phyloP scores from a whole-genome alignment of 1,140 invertebrate genomes.

The Mycetomoellerius zeteki region DNA sequence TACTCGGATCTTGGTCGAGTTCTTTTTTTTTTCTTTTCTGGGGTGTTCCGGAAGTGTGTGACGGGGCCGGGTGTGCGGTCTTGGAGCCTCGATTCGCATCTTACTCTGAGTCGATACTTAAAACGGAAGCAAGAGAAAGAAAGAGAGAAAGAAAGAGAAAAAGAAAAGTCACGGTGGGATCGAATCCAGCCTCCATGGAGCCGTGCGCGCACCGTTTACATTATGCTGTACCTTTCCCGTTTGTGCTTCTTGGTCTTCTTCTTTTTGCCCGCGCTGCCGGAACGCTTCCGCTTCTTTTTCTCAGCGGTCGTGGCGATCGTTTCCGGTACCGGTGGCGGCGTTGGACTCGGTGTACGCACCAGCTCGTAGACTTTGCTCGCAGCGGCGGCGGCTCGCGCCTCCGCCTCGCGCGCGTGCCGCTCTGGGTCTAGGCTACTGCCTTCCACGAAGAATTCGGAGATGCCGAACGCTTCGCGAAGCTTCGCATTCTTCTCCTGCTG shows the following conservation, averaged over 20 bases:
- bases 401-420: constrained; percentile 92
- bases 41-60: constrained; percentile 10
- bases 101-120: constrained; percentile 10
- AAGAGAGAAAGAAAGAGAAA: not conserved
- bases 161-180: constrained; percentile 23
- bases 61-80: constrained; percentile 70
- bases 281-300: constrained; percentile 82
- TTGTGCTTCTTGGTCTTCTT: constrained; percentile 85
- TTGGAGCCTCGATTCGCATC: constrained; percentile 77
- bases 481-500: constrained; percentile 98
- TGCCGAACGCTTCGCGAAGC: constrained; percentile 97
- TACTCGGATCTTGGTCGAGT: constrained; percentile 67
- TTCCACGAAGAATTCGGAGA: constrained; percentile 97
- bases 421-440: constrained; percentile 97
- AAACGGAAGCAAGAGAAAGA: constrained; percentile 34
- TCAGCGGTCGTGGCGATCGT: constrained; percentile 69
- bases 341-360: constrained; percentile 82
- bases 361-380: constrained; percentile 88
- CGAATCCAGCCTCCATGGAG: constrained; percentile 82
- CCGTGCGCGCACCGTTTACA: constrained; percentile 71
- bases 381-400: constrained; percentile 88
- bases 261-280: constrained; percentile 81
- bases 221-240: constrained; percentile 82
- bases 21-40: constrained; percentile 39
- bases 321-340: constrained; percentile 52